Base-by-base conservation (phyloP, 2,113 vertebrate species). In the Hippopotamus amphibius region DNA sequence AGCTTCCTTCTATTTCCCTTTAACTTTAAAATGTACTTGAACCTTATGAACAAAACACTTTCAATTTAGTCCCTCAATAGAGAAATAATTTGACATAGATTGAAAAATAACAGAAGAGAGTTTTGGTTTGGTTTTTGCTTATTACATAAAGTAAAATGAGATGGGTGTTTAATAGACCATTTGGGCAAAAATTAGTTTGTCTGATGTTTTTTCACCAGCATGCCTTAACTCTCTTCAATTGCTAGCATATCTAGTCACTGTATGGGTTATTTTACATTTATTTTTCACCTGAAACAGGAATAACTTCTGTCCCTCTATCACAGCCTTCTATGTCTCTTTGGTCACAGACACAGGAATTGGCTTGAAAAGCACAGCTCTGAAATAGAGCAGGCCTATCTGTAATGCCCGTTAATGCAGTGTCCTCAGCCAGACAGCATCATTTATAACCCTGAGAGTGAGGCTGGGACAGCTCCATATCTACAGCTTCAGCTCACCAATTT, bases 391-490 rank as follows among this genome's bases (percentile, higher is more conserved):
- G 80, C 71, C 76, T 61, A 93, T 80, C 81, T 93, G 93, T 88
- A 97, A 96, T 85, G 63, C 48, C 95, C 92, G 98, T 98, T 96
- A 98, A 97, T 92, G 96, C 71, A 83, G 48, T 63, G 95, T 98
- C 98, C 98, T 98, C 97, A 98, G 87, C 92, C 71, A 93, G 97
- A 97, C 97, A 97, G 96, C 74, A 93, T 97, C 76, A 97, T 98
- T 98, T 97, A 97, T 97, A 98, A 96, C 96, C 63, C 92, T 55
- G 72, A 83, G 61, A 74, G 89, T 93, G 96, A 88, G 93, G 89
- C 72, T 69, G 13, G 81, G 97, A 97, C 96, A 98, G 92, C 79
- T 97, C 93, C 90, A 0, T 24, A 93, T 98, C 97, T 98, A 97
- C 96, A 98, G 68, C 97, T 97, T 97, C 0, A 97, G 90, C 90